These are phyloP conservation scores for Babyrousa celebensis DNA, from an alignment of 2,797 vertebrate genomes.

Conservation along the genomic window DNA sequence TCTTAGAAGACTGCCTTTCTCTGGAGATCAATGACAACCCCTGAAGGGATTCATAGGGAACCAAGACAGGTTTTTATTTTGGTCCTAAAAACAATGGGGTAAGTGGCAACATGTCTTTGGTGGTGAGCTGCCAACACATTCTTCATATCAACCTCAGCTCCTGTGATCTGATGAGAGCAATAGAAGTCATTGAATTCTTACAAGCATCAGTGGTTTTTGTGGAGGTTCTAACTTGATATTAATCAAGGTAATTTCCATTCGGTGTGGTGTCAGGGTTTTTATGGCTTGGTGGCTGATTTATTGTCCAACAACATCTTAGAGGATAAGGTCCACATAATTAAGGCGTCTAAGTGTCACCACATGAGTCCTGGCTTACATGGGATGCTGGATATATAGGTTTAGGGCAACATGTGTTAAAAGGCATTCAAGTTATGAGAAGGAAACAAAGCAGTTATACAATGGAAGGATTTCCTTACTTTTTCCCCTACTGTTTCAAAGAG, in stretches of 20 bases:
- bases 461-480: slow-evolving; percentile 71
- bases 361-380: not conserved
- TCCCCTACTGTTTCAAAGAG: not conserved
- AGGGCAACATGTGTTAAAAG: not conserved
- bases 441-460: slow-evolving; percentile 55
- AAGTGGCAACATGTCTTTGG: not conserved
- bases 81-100: slow-evolving; percentile 48
- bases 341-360: not conserved
- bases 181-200: slow-evolving; percentile 1
- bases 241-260: not conserved
- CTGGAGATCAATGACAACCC: not conserved
- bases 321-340: not conserved
- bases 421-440: not conserved
- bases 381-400: not conserved
- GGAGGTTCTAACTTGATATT: not conserved
- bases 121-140: not conserved
- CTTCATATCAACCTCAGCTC: not conserved
- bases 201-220: not conserved
- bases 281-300: not conserved
- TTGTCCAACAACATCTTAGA: not conserved
- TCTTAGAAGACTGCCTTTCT: slow-evolving; percentile 49
- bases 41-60: not conserved
- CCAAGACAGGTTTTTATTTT: slow-evolving; percentile 37
- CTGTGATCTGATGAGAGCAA: not conserved
- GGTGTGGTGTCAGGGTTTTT: not conserved